Evolutionary conservation across 2,888 invertebrate genomes (phyloP), one percentile per base, ranked within the genome.

Genomic region (Leucophora obtusa): DNA sequence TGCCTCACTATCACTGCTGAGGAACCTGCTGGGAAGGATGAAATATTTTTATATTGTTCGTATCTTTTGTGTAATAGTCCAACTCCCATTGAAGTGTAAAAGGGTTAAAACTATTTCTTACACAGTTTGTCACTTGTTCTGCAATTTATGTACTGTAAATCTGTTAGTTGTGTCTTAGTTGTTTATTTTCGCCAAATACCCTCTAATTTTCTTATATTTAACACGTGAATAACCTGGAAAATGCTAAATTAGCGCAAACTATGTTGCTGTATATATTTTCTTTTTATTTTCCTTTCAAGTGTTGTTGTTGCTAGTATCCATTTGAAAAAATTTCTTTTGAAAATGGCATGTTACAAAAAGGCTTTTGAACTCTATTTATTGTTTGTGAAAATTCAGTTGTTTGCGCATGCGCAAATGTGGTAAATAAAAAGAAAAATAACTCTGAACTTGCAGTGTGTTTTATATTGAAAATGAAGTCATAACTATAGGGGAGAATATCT

Each of bases 361-460:
- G 75, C 75, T 79, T 71, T 71, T 79, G 79, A 79, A 75, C 75
- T 63, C 50, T 17, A 68, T 75, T 75, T 75, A 68, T 71, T 75
- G 56, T 68, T 79, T 62, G 71, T 71, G 58, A 62, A 75, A 71
- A 79, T 75, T 79, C 56, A 54, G 51, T 71, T 71, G 71, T 50
- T 60, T 71, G 75, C 75, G 71, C 79, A 75, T 68, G 79, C 71
- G 68, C 75, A 75, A 71, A 54, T 78, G 77, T 38, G 54, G 71
- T 56, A 62, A 50, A 33, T 54, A 17, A 17, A 15, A 43, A 56
- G 11, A 58, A 56, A 24, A 21, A n/a, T 0, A 18, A 10, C 18
- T 17, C 9, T 28, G 28, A 6, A 6, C 6, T 28, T 28, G 28
- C 28, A 21, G 21, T 21, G 4, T n/a, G n/a, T n/a, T 21, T 21